These are phyloP conservation scores for Plectropomus leopardus DNA, from an alignment of 2,113 vertebrate genomes.

Conservation along the genomic window DNA sequence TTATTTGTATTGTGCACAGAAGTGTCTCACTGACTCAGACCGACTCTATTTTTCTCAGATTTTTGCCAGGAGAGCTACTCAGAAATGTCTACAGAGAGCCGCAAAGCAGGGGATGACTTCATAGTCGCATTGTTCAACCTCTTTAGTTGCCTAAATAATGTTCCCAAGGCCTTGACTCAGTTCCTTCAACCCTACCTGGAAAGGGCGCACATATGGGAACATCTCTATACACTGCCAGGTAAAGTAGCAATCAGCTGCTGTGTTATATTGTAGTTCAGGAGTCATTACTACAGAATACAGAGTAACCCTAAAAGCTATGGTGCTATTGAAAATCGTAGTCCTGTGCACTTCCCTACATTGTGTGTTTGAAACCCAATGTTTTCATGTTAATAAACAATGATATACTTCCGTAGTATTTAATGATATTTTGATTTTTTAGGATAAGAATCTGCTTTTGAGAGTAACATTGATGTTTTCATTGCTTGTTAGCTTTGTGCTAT, in stretches of 20 bases:
- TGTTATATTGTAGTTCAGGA: not conserved
- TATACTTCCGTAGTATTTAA: no score
- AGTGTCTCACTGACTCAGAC: constrained; percentile 21
- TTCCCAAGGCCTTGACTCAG: constrained; percentile 88
- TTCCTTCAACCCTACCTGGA: constrained; percentile 92
- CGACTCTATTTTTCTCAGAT: constrained; percentile 67
- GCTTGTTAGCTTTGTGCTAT: not conserved
- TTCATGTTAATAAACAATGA: not conserved
- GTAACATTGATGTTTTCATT: not conserved
- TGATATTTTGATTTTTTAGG: no score
- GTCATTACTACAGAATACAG: not conserved
- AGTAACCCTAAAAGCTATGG: not conserved
- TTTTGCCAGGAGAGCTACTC: constrained; percentile 67
- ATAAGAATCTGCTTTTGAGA: no score
- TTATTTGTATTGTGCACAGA: constrained; percentile 33
- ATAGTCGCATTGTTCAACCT: constrained; percentile 88
- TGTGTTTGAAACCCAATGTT: not conserved
- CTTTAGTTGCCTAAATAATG: constrained; percentile 85
- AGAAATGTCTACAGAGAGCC: constrained; percentile 61
- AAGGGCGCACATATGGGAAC: constrained; percentile 89
- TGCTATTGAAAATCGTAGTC: not conserved
- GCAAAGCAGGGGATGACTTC: constrained; percentile 78
- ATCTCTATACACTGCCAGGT: constrained; percentile 91
- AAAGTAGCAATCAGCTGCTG: constrained; percentile 62
- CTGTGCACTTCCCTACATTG: not conserved